Evolutionary conservation across 2,888 invertebrate genomes (phyloP).

Genomic region (Tanaodytes sp.): DNA sequence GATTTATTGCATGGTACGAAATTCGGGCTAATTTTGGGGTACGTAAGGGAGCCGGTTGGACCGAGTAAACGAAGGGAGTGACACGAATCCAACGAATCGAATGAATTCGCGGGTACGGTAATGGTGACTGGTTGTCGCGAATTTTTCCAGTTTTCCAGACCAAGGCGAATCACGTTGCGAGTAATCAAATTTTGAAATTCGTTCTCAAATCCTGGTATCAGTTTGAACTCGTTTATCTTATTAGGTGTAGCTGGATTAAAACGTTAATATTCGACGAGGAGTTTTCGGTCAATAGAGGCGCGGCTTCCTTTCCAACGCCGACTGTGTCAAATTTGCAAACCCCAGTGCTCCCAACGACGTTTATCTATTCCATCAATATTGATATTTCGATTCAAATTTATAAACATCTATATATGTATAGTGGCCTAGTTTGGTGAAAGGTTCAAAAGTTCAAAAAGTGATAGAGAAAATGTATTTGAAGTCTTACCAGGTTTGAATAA

Average conservation of each 20-base stretch:
- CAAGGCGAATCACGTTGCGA: no score
- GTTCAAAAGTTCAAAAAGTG: constrained; percentile 41
- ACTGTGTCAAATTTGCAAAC: constrained; percentile 16
- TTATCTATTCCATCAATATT: constrained; percentile 14
- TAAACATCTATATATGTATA: constrained; percentile 27
- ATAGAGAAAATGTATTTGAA: constrained; percentile 33
- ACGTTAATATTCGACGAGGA: no score
- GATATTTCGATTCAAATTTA: constrained; percentile 6
- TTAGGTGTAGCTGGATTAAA: no score
- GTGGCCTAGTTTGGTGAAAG: constrained; percentile 38
- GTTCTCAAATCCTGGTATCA: no score
- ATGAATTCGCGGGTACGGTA: no score
- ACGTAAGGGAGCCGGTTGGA: no score
- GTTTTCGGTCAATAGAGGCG: constrained; percentile 70
- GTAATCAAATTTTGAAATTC: no score
- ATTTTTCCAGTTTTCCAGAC: no score
- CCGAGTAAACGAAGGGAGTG: no score
- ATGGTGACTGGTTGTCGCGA: no score
- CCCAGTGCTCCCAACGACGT: constrained; percentile 18
- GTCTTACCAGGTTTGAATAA: constrained; percentile 40
- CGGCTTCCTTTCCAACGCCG: constrained; percentile 58
- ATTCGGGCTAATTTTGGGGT: constrained; percentile 29
- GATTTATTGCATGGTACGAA: constrained; percentile 26
- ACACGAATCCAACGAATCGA: no score
- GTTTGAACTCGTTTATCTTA: no score